Evolutionary conservation across 2,797 vertebrate species (phyloP).

Genomic region (Geotrypetes seraphini): DNA sequence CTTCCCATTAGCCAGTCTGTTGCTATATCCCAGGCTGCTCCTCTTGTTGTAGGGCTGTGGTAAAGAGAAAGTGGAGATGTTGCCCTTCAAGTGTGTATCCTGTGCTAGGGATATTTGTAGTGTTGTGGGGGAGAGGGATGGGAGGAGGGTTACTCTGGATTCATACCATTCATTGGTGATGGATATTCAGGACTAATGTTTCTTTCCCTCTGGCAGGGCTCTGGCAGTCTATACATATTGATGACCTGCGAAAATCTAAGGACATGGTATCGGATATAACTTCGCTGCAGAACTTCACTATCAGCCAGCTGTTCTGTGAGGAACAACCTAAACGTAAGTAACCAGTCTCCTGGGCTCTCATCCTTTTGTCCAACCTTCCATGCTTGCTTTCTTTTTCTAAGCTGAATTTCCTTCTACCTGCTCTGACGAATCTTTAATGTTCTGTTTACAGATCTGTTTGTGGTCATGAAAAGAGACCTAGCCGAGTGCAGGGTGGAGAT

Average conservation of each 20-base stretch:
- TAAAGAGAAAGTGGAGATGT: too few species aligned
- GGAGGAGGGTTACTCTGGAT: too few species aligned
- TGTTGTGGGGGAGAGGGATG: too few species aligned
- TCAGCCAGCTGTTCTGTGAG: constrained; percentile 77
- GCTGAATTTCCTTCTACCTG: constrained; percentile 3
- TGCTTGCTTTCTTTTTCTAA: background rate
- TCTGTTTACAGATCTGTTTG: background rate
- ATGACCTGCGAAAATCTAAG: constrained; percentile 76
- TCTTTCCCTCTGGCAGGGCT: constrained; percentile 68
- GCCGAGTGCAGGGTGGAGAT: too few species aligned
- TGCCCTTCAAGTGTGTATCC: too few species aligned
- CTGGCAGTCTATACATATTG: constrained; percentile 87
- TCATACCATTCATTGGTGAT: too few species aligned
- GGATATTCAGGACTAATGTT: too few species aligned
- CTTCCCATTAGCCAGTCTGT: too few species aligned
- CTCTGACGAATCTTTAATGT: too few species aligned
- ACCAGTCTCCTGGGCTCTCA: fast-evolving
- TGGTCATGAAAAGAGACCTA: background rate
- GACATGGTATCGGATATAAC: constrained; percentile 78
- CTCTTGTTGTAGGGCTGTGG: too few species aligned
- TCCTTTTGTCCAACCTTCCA: background rate
- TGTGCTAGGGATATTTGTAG: too few species aligned
- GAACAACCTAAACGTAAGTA: constrained; percentile 44
- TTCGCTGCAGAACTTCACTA: constrained; percentile 67
- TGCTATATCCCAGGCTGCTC: too few species aligned